Evolutionary conservation across 1,140 invertebrate species (phyloP).

Genomic region (Halictus rubicundus): DNA sequence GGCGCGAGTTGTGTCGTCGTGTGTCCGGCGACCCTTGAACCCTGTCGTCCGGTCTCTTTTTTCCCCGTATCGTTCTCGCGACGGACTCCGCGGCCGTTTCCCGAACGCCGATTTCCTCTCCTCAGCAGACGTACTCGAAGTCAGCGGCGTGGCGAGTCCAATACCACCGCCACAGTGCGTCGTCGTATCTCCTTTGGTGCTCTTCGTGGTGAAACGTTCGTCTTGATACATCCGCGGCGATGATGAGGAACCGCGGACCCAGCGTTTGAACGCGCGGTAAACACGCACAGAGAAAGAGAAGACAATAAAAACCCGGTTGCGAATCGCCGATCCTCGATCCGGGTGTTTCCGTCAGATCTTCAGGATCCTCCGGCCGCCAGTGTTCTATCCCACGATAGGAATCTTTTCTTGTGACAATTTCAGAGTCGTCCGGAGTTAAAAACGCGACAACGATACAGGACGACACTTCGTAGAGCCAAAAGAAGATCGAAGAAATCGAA

Average conservation of each 20-base stretch:
- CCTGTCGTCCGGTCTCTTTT: conserved; percentile 63
- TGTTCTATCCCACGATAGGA: not conserved
- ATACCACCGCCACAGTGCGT: conserved; percentile 14
- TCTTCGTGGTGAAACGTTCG: conserved; percentile 1
- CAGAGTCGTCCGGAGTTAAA: not conserved
- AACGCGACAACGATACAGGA: not conserved
- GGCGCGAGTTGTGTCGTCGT: not conserved
- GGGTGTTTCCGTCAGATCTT: no score
- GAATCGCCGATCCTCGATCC: no score
- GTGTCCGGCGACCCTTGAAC: conserved; percentile 70
- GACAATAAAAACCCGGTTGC: no score
- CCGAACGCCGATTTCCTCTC: conserved; percentile 33
- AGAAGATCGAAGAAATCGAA: not conserved
- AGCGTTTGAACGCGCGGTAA: not conserved
- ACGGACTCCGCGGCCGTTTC: not conserved
- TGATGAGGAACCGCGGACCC: conserved; percentile 8
- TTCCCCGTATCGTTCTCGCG: conserved; percentile 11
- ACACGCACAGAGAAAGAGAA: no score
- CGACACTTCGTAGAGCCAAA: not conserved
- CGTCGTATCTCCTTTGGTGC: conserved; percentile 26
- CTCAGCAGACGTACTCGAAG: conserved; percentile 3
- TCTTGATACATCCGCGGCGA: conserved; percentile 7
- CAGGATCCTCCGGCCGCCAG: not conserved
- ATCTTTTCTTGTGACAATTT: not conserved
- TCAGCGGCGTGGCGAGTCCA: not conserved